Base-by-base conservation (phyloP, 2,113 vertebrate species). In the Speoplatyrhinus poulsoni region DNA sequence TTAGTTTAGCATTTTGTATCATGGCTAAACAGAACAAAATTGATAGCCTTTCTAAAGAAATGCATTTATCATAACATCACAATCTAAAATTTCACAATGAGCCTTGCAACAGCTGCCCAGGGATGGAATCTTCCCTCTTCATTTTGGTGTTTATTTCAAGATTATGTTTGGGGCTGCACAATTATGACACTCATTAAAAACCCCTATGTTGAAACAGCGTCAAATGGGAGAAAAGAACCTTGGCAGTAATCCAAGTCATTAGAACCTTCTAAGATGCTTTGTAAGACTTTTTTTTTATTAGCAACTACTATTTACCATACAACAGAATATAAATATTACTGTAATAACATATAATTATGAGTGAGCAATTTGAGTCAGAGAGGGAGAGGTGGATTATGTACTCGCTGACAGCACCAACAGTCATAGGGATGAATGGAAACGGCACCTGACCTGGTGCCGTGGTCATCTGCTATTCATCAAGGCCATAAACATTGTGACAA, bases 161-260 rank as follows among this genome's bases (percentile, higher is more conserved):
- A 87, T 85, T 80, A 85, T 88, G 88, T 91, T 92, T 85, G 75
- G 75, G 81, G 80, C 36, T 73, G 73, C 87, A 85, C 88, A 89
- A 91, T 90, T 87, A 85, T 80, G 79, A 81, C 76, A 84, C 82
- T 89, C 84, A 86, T 90, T 91, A 90, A 88, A 89, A 78, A 78
- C 68, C 85, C 80, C 82, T 79, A 66, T 70, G 76, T 72, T 80
- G 74, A 88, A 88, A 83, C 71, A 63, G 69, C 64, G 62, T 87
- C 82, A 87, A 85, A 85, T 69, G 76, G 82, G 85, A 85, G 81
- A 8, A 85, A 82, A 88, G 83, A 82, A 84, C 63, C 63, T 82
- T 88, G 89, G 89, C 86, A 82, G 53, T 33, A 0, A 50, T 86
- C 86, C 90, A 92, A 79, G 73, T 91, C 86, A 90, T 93, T 90